phyloP scores from a whole-genome alignment of 1,140 invertebrate species.

The Agrypnia vestita region DNA sequence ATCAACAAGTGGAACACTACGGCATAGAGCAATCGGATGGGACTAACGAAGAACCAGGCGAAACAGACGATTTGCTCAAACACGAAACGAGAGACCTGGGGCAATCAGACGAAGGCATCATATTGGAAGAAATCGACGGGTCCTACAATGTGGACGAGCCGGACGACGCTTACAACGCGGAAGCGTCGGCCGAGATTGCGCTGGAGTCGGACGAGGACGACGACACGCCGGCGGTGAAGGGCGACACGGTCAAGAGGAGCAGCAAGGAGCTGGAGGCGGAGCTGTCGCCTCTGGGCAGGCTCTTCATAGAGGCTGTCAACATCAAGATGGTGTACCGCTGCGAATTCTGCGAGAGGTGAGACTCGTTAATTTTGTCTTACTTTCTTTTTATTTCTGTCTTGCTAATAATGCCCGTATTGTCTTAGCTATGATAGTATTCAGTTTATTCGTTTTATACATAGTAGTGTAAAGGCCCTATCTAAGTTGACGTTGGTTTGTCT shows the following conservation, averaged over 20 bases:
- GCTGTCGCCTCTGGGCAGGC: constrained; percentile 62
- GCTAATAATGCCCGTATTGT: too few species aligned
- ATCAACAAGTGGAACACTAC: background rate
- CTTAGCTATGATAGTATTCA: too few species aligned
- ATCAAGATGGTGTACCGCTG: constrained; percentile 71
- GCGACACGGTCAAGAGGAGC: background rate
- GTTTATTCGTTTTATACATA: too few species aligned
- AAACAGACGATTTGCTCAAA: too few species aligned
- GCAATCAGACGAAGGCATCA: too few species aligned
- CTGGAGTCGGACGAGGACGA: background rate
- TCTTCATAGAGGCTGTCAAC: constrained; percentile 64
- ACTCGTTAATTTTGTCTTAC: background rate
- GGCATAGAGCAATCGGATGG: background rate
- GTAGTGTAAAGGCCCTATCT: too few species aligned
- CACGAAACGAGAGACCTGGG: too few species aligned
- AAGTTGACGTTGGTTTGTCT: too few species aligned
- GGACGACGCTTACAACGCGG: background rate
- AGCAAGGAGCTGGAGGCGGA: constrained; percentile 59
- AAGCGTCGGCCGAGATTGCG: too few species aligned
- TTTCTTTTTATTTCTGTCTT: too few species aligned
- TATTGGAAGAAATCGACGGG: background rate
- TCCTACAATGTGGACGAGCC: constrained; percentile 6
- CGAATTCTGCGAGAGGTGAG: constrained; percentile 72
- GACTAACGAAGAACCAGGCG: background rate
- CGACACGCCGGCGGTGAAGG: background rate